A percentile compares a stretch with the other conserved stretches of the same genome.
Conservation (phyloP, 2,113 vertebrate genomes). For the Panthera uncia region DNA sequence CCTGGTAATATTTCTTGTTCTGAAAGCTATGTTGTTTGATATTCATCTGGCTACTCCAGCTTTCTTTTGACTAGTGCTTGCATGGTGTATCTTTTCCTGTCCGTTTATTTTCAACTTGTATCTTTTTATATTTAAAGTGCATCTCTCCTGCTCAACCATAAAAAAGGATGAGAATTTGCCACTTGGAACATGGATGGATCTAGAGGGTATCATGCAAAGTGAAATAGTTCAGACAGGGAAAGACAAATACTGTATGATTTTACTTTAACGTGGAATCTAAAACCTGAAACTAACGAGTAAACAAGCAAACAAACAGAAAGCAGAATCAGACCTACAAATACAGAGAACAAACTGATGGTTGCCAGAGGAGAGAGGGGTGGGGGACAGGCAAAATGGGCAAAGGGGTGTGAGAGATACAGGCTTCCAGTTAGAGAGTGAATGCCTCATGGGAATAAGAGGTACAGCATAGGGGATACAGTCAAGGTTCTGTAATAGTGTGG, state of each 20-base stretch:
- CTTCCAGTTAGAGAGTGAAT: not conserved
- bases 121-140: conserved; percentile 17
- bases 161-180: not conserved
- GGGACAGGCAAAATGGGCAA: not conserved
- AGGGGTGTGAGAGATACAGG: not conserved
- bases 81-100: not conserved
- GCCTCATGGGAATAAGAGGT: not conserved
- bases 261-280: not conserved
- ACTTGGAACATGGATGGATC: not conserved
- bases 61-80: conserved; percentile 12
- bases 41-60: not conserved
- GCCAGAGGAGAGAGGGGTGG: not conserved
- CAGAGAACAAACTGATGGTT: not conserved
- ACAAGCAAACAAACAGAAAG: not conserved
- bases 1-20: not conserved
- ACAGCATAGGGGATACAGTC: not conserved
- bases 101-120: not conserved
- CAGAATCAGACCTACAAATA: not conserved
- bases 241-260: not conserved
- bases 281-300: not conserved
- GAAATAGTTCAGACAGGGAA: not conserved
- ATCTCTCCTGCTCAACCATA: not conserved
- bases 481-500: not conserved
- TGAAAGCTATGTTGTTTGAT: not conserved
- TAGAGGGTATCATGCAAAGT: not conserved